These are phyloP conservation scores for Scaptomyza graminum DNA, from an alignment of 1,140 invertebrate genomes.

Conservation along the genomic window DNA sequence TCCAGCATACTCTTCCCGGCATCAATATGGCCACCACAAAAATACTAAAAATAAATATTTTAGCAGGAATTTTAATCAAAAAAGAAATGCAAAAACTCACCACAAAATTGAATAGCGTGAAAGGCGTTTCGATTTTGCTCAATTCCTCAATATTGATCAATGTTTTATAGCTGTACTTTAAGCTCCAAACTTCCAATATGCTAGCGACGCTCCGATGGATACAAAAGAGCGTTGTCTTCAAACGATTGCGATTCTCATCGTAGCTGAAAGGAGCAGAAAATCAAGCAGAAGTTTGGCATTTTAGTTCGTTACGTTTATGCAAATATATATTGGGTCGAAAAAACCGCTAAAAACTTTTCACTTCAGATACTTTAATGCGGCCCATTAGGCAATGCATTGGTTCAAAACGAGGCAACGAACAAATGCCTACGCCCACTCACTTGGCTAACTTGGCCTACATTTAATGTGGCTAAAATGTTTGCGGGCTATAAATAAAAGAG, in stretches of 20 bases:
- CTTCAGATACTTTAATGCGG: constrained; percentile 71
- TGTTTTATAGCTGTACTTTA: constrained; percentile 78
- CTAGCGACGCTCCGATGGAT: constrained; percentile 93
- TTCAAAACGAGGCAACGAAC: constrained; percentile 51
- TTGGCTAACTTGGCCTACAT: constrained; percentile 44
- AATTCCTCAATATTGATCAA: constrained; percentile 85
- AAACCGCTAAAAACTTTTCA: constrained; percentile 67
- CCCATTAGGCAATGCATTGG: constrained; percentile 71
- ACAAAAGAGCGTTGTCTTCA: constrained; percentile 88
- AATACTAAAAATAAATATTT: constrained; percentile 78
- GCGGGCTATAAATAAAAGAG: constrained; percentile 65
- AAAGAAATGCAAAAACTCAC: constrained; percentile 43
- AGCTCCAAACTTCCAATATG: constrained; percentile 92
- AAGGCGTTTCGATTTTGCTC: constrained; percentile 85
- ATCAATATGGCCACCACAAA: constrained; percentile 85
- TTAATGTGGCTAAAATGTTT: constrained; percentile 75
- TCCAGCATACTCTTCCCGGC: constrained; percentile 85
- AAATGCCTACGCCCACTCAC: too few relatives aligned
- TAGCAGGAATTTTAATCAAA: too few relatives aligned
- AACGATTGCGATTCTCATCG: constrained; percentile 83
- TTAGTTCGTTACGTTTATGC: constrained; percentile 45
- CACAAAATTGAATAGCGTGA: constrained; percentile 87
- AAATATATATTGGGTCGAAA: constrained; percentile 56
- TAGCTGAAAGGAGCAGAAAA: constrained; percentile 78
- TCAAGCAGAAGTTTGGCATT: constrained; percentile 21